These are phyloP conservation scores for Romanogobio albipinnatus DNA, from an alignment of 2,113 vertebrate genomes.

Conservation along the genomic window DNA sequence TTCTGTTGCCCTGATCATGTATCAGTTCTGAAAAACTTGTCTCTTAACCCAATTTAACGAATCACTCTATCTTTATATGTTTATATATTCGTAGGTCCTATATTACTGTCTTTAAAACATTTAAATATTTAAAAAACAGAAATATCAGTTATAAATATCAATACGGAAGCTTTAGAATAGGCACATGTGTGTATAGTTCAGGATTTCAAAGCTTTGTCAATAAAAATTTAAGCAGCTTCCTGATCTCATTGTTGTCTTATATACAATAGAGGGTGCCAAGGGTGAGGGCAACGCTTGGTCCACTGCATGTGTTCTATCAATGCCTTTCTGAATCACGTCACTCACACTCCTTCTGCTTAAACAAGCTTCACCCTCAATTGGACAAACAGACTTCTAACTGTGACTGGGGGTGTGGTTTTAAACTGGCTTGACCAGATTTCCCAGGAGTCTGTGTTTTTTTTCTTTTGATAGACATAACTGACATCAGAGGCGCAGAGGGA, in stretches of 20 bases:
- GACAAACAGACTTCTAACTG: conserved; percentile 65
- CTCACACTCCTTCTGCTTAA: conserved; percentile 68
- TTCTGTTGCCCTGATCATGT: not conserved
- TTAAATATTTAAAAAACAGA: not conserved
- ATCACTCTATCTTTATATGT: not conserved
- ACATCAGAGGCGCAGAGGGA: conserved; percentile 46
- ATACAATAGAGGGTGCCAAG: conserved; percentile 24
- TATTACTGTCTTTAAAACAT: not conserved
- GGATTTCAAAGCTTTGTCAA: conserved; percentile 65
- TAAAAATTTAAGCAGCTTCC: conserved; percentile 59
- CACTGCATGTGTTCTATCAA: conserved; percentile 48
- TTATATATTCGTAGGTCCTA: not conserved
- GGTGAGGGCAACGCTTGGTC: conserved; percentile 36
- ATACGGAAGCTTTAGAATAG: conserved; percentile 37
- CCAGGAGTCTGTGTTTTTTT: conserved; percentile 60
- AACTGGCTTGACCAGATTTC: conserved; percentile 82
- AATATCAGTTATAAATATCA: not conserved
- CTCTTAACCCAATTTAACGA: not conserved
- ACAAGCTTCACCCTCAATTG: conserved; percentile 66
- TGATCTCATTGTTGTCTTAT: conserved; percentile 56
- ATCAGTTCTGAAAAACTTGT: not conserved
- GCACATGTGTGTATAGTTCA: conserved; percentile 48
- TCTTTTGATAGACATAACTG: conserved; percentile 50
- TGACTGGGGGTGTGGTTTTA: conserved; percentile 72
- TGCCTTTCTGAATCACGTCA: conserved; percentile 65